Evolutionary conservation across 2,888 invertebrate species (phyloP).

Genomic region (Dermolepida albohirtum): DNA sequence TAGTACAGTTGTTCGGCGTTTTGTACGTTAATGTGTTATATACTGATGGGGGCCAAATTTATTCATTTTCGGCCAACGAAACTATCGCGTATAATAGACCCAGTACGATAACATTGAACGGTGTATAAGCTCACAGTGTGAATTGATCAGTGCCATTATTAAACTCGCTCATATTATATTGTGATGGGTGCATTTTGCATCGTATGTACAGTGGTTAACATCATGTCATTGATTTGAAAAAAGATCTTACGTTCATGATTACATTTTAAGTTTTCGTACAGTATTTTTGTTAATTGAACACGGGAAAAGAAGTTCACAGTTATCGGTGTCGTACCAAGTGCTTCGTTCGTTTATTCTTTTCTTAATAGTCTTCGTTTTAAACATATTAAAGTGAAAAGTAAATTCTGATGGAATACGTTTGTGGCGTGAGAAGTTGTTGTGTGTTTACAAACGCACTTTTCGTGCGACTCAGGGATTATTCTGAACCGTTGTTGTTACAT

Average conservation of each 20-base stretch:
- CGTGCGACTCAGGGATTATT: constrained; percentile 59
- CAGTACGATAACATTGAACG: constrained; percentile 40
- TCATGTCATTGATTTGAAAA: constrained; percentile 39
- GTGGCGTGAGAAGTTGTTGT: constrained; percentile 57
- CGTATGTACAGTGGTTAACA: constrained; percentile 24
- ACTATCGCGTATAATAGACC: constrained; percentile 31
- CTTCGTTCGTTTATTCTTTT: too few relatives aligned
- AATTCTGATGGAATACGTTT: constrained; percentile 64
- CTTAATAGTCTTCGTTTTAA: too few relatives aligned
- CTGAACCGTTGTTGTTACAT: constrained; percentile 49
- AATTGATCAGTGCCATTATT: constrained; percentile 42
- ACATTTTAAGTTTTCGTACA: constrained; percentile 23
- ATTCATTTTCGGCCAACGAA: constrained; percentile 39
- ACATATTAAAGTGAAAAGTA: constrained; percentile 45
- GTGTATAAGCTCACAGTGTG: constrained; percentile 30
- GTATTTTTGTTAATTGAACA: not conserved
- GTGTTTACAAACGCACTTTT: constrained; percentile 57
- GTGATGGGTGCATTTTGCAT: constrained; percentile 41
- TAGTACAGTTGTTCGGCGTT: constrained; percentile 35
- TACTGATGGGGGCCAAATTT: constrained; percentile 37
- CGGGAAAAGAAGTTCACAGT: not conserved
- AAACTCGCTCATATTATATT: constrained; percentile 28
- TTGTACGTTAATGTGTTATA: constrained; percentile 19
- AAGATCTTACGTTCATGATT: constrained; percentile 1
- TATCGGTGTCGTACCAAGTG: too few relatives aligned